Evolutionary conservation across 2,113 vertebrate species (phyloP), one percentile per base, ranked within the genome.

Genomic region (Paedocypris sp.): DNA sequence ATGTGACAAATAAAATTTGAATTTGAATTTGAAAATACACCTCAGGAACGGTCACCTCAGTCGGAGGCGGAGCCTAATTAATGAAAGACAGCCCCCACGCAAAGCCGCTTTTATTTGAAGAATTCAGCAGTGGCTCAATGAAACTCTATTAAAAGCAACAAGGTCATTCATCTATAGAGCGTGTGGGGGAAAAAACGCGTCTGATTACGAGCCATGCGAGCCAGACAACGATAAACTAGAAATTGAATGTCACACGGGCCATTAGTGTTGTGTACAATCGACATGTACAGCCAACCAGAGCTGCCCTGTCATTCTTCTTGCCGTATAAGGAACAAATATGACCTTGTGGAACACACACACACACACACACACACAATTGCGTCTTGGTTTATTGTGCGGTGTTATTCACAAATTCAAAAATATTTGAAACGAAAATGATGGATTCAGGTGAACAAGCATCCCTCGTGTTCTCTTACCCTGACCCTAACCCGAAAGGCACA

Each of bases 91-190:
- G 41, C 39, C 42, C 56, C 46, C 45, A 45, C 18, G 22, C 47
- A 23, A 65, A 15, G 41, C 59, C 43, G 16, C 54, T 57, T 64
- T 60, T 45, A n/a, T 64, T 64, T 54, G 38, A 63, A 68, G 42
- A 56, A 58, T 58, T 25, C 41, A 48, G 22, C 33, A 49, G 38
- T 52, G 6, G 35, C 48, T 60, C 54, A 64, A 33, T 53, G 67
- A 20, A 33, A 19, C 46, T 65, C 62, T 39, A 54, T 65, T 60
- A 60, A 61, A 60, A 28, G 12, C 41, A 42, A 65, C 67, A 69
- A 35, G 23, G 54, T 65, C 62, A 69, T 64, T 46, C 67, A 69
- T 60, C 56, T 69, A 32, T n/a, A n/a, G n/a, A n/a, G n/a, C 15
- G 46, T 20, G 26, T 31, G 39, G 54, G n/a, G 26, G 5, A 8